Evolutionary conservation across 2,888 invertebrate genomes (phyloP), one percentile per base, ranked within the genome.

Genomic region (Hypomecis punctinalis): DNA sequence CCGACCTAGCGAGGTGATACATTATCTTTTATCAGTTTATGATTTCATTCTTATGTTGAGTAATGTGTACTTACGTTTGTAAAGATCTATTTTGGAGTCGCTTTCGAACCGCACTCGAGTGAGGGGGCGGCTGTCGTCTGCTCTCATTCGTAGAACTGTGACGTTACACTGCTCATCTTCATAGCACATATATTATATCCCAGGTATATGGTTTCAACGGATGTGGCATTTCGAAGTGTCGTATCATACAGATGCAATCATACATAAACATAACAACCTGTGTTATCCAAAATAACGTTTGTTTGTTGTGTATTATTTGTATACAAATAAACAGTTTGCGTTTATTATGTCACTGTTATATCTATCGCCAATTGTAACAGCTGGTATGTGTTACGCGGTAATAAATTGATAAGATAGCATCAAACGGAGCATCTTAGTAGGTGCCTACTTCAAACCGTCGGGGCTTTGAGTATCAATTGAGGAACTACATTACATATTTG

Each of bases 401-500:
- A 62, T 60, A 66, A 10, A 58, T 33, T 47, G 63, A 81, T 81
- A 74, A 81, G 80, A 81, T 79, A 81, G 74, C 42, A 73, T 62
- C 63, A 70, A 69, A 62, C 56, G 61, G 70, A 68, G 66, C 57
- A 61, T 66, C 51, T 60, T 58, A 63, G 46, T 52, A 52, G 40
- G 47, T 47, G n/a, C n/a, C 13, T 56, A 68, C 57, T 61, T 42
- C 66, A 63, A 66, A 68, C 70, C 66, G 68, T 67, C 61, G 66
- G 7, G 68, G 65, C 64, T 66, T 70, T 46, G 39, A 47, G 43
- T 86, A 86, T 86, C 84, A 78, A 78, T 75, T 67, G 67, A 86
- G 89, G 86, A 89, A 90, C 84, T 75, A 79, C 67, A 71, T 75
- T 76, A n/a, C n/a, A n/a, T n/a, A 78, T 76, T 71, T 71, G 79